These are phyloP conservation scores for Murina feae DNA, from an alignment of 2,113 vertebrate genomes.

Conservation along the genomic window DNA sequence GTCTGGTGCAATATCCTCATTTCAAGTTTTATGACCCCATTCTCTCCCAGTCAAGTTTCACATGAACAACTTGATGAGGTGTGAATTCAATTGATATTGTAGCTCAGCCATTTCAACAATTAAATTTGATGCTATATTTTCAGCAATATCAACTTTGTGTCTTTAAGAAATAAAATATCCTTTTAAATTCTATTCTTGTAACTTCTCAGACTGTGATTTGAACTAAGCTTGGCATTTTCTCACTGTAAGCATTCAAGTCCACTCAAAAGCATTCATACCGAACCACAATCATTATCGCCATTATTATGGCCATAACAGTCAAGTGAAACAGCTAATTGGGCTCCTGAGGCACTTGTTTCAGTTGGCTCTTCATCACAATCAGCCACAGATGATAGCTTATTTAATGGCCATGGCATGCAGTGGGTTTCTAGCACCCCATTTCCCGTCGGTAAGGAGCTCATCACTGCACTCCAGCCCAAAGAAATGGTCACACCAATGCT, in stretches of 20 bases:
- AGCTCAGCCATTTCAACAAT: neutral
- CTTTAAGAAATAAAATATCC: conserved; percentile 1
- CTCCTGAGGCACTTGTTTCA: neutral
- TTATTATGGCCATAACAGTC: neutral
- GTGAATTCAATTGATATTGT: neutral
- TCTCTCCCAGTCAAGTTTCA: neutral
- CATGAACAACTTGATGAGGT: neutral
- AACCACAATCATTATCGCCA: neutral
- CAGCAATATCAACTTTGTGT: neutral
- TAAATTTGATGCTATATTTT: neutral
- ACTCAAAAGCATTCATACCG: neutral
- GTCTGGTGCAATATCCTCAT: neutral
- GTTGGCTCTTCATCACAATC: neutral
- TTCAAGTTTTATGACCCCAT: neutral
- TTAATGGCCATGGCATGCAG: neutral
- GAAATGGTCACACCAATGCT: neutral
- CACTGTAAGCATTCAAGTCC: neutral
- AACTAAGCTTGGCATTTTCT: conserved; percentile 33
- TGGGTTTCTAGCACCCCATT: neutral
- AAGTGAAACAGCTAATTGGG: neutral
- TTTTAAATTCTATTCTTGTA: neutral
- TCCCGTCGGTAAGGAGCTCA: neutral
- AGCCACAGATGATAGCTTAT: neutral
- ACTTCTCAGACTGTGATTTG: neutral
- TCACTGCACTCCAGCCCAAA: neutral